Evolutionary conservation across 2,797 vertebrate genomes (phyloP).

Genomic region (Melanotaenia maccullochi): DNA sequence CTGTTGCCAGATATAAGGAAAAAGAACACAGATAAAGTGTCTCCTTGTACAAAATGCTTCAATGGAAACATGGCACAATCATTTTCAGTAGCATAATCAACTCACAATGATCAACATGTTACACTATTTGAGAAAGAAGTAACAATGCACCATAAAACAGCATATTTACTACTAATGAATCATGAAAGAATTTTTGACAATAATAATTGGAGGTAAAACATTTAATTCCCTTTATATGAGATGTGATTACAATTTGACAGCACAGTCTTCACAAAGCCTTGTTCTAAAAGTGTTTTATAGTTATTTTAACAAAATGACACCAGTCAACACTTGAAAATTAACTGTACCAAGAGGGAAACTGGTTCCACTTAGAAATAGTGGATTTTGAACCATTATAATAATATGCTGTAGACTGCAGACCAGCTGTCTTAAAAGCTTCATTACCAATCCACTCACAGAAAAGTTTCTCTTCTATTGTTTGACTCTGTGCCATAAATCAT

Average conservation of each 20-base stretch:
- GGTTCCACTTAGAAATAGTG: conserved; percentile 27
- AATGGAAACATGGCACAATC: conserved; percentile 29
- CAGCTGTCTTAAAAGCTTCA: conserved; percentile 71
- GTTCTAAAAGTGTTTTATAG: conserved; percentile 27
- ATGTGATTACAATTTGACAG: conserved; percentile 11
- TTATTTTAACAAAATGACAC: conserved; percentile 24
- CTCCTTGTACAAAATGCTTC: conserved; percentile 21
- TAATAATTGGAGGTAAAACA: conserved; percentile 29
- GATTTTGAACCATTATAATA: conserved; percentile 31
- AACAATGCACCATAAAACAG: conserved; percentile 54
- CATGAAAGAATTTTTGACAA: conserved; percentile 23
- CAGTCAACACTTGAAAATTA: conserved; percentile 23
- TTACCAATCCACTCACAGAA: conserved; percentile 14
- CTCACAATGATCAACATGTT: conserved; percentile 10
- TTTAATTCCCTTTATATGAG: conserved; percentile 62
- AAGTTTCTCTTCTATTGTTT: conserved; percentile 28
- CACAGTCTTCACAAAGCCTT: conserved; percentile 33
- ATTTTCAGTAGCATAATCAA: conserved; percentile 28
- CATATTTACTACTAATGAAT: conserved; percentile 49
- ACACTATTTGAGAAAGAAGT: conserved; percentile 20
- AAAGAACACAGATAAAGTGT: conserved; percentile 26
- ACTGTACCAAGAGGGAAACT: conserved; percentile 28
- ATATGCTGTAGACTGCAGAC: conserved; percentile 70
- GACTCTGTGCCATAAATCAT: conserved; percentile 42
- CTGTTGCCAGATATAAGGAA: conserved; percentile 33